These are phyloP conservation scores for Neomorphus geoffroyi DNA, from an alignment of 2,797 vertebrate genomes.

Conservation along the genomic window DNA sequence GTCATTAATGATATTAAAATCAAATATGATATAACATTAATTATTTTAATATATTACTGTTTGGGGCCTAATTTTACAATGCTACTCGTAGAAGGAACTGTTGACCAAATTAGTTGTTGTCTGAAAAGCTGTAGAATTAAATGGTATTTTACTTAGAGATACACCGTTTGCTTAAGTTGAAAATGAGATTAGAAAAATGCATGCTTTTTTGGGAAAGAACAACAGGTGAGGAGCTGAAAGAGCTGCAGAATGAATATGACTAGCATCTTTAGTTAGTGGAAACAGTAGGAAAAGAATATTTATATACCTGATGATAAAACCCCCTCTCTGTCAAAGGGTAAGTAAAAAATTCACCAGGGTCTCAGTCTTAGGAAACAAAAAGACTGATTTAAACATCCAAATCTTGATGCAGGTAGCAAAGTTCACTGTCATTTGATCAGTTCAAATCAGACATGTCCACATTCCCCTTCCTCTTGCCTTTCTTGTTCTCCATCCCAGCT, in stretches of 20 bases:
- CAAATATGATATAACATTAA: not conserved
- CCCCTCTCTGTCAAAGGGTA: not conserved
- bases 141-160: not conserved
- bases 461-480: not conserved
- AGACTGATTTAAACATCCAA: not conserved
- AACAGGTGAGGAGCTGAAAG: not conserved
- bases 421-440: not conserved
- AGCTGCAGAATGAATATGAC: not conserved
- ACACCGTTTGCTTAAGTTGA: not conserved
- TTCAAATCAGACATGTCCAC: not conserved
- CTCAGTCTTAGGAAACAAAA: not conserved
- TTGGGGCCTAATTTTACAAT: not conserved
- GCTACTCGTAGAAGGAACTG: not conserved
- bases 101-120: not conserved
- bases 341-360: not conserved
- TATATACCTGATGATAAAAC: not conserved
- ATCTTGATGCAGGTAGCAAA: not conserved
- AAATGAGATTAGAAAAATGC: not conserved
- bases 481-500: not conserved
- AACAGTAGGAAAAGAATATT: not conserved
- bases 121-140: not conserved
- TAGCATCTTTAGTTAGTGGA: not conserved
- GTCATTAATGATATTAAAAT: not conserved
- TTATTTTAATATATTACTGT: not conserved
- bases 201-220: not conserved